These are phyloP conservation scores for Ostrea denselamellosa DNA, from an alignment of 1,140 invertebrate species.

Conservation along the genomic window DNA sequence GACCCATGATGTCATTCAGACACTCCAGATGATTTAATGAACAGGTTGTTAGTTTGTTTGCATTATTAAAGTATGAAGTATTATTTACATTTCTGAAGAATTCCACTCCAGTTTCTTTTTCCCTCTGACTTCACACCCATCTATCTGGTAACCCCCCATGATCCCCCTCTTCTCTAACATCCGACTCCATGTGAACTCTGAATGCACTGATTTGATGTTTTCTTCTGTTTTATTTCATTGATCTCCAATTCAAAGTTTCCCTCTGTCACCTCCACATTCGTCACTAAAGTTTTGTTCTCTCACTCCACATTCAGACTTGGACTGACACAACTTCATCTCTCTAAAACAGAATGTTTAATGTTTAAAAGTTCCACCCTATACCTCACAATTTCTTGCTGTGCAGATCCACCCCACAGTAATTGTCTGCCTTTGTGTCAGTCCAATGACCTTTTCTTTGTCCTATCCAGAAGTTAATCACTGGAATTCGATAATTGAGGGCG, in stretches of 20 bases:
- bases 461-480: constrained; percentile 1
- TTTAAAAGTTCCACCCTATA: not conserved
- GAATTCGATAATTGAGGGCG: not conserved
- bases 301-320: not conserved
- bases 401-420: not conserved
- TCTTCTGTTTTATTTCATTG: too few relatives aligned
- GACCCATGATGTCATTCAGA: too few relatives aligned
- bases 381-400: not conserved
- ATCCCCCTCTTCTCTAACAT: too few relatives aligned
- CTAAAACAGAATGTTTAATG: not conserved
- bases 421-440: not conserved
- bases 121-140: too few relatives aligned
- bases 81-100: too few relatives aligned
- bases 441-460: not conserved
- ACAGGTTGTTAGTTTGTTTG: too few relatives aligned
- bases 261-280: not conserved
- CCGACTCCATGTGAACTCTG: too few relatives aligned
- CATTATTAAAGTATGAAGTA: too few relatives aligned
- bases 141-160: too few relatives aligned
- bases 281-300: not conserved
- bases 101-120: too few relatives aligned
- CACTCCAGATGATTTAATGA: too few relatives aligned
- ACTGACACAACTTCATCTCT: not conserved
- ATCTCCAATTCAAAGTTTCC: not conserved
- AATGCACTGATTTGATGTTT: too few relatives aligned